These are phyloP conservation scores for Sebastes elongatus DNA, from an alignment of 2,797 vertebrate species.

Conservation along the genomic window DNA sequence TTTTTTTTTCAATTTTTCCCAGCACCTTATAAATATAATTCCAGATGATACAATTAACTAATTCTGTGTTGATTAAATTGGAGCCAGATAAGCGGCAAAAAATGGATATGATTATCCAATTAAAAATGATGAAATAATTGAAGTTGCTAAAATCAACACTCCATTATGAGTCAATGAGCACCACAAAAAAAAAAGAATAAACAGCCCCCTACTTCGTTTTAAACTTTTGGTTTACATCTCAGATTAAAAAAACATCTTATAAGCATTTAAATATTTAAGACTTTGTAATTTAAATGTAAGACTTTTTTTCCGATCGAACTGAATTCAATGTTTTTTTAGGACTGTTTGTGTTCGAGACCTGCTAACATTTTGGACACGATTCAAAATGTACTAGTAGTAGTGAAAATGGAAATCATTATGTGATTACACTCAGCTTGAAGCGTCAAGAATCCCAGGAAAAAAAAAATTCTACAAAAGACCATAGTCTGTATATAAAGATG, in stretches of 20 bases:
- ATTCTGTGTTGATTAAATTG: neutral
- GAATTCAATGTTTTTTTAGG: neutral
- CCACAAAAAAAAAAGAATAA: too few relatives aligned
- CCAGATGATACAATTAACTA: neutral
- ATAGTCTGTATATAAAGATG: neutral
- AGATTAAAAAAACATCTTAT: too few relatives aligned
- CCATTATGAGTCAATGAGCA: neutral
- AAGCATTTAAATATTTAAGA: neutral
- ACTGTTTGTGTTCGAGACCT: neutral
- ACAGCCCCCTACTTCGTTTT: too few relatives aligned
- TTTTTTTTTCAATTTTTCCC: neutral
- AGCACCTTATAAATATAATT: neutral
- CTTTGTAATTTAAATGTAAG: neutral
- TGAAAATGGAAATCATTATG: neutral
- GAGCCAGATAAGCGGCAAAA: neutral
- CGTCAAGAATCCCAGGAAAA: too few relatives aligned
- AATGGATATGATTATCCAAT: neutral
- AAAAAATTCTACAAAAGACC: neutral
- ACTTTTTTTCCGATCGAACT: neutral
- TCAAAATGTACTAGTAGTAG: neutral
- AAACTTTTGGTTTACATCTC: too few relatives aligned
- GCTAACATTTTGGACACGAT: neutral
- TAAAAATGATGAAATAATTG: neutral
- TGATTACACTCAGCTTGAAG: neutral
- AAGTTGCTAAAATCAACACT: neutral